These are phyloP conservation scores for Leptinotarsa lineolata DNA, from an alignment of 1,140 invertebrate genomes.

Conservation along the genomic window DNA sequence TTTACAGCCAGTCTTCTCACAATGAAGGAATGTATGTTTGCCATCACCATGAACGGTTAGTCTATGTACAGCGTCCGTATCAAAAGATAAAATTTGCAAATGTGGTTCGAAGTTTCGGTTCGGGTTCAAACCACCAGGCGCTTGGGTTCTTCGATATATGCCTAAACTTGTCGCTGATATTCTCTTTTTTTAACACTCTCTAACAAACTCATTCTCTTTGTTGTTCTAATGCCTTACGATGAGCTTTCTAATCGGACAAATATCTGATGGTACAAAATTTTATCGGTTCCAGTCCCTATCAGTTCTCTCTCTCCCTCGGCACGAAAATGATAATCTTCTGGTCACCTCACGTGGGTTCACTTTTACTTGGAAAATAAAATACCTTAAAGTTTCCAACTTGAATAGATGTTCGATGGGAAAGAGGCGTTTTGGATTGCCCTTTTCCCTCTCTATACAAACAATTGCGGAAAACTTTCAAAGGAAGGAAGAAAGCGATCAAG, in stretches of 20 bases:
- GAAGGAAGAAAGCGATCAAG: too few relatives aligned
- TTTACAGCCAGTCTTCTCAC: background rate
- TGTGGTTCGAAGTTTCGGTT: constrained; percentile 47
- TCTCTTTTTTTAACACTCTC: constrained; percentile 24
- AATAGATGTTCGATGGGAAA: too few relatives aligned
- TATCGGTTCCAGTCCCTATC: constrained; percentile 52
- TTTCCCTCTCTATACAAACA: too few relatives aligned
- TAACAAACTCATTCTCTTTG: constrained; percentile 3
- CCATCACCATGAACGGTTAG: background rate
- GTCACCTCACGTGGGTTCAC: background rate
- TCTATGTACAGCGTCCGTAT: background rate
- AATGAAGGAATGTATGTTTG: background rate
- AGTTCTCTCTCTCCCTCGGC: constrained; percentile 23
- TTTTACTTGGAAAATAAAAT: too few relatives aligned
- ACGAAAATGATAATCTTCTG: constrained; percentile 42
- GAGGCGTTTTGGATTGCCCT: too few relatives aligned
- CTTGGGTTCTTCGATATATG: constrained; percentile 44
- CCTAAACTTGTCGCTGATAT: constrained; percentile 24
- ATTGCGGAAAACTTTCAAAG: too few relatives aligned
- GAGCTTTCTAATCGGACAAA: constrained; percentile 21
- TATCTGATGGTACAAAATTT: constrained; percentile 27
- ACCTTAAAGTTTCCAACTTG: too few relatives aligned
- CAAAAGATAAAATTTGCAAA: background rate
- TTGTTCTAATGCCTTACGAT: background rate
- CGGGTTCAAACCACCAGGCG: constrained; percentile 51